Evolutionary conservation across 2,797 vertebrate species (phyloP), one percentile per base, ranked within the genome.

Genomic region (Fundulus diaphanus): DNA sequence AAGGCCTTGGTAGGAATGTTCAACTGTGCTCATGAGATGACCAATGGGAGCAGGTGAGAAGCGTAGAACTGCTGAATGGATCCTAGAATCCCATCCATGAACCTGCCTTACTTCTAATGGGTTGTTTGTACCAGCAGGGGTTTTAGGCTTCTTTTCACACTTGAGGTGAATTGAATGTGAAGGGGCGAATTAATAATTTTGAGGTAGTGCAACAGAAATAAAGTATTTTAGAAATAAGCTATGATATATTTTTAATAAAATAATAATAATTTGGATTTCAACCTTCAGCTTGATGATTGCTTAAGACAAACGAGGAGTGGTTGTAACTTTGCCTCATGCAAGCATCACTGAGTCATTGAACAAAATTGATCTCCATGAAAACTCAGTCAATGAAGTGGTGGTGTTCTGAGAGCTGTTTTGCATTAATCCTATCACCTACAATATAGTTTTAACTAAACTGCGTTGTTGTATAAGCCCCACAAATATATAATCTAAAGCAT

Each of bases 21-120:
- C 92, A 98, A 98, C 91, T 97, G 96, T 7, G 96, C 97, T 40
- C 96, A 96, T 7, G 97, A 99, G 92, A 97, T 98, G 96, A 92
- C 92, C 31, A 97, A 97, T 0, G 98, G 98, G 2, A 92, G 89
- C 73, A 93, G 96, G 98, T 98, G 72, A 86, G 82, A 18, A 63
- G 73, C 24, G 46, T 22, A 5, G 73, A 56, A 16, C 13, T 54
- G n/a, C 6, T 57, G 1, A 68, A 11, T 9, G 57, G 57, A 20
- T 59, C 29, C 31, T 7, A 3, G 7, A 59, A 20, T 3, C 7
- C 2, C 29, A 56, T 56, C 54, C 15, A 2, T 56, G 27, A 42
- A 1, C 42, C 42, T 29, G n/a, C n/a, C 5, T 29, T n/a, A 29
- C 54, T 56, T 56, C 54, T 27, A 6, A 66, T 44, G 24, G 5